Evolutionary conservation across 2,797 vertebrate genomes (phyloP), one percentile per base, ranked within the genome.

Genomic region (Semaprochilodus insignis): DNA sequence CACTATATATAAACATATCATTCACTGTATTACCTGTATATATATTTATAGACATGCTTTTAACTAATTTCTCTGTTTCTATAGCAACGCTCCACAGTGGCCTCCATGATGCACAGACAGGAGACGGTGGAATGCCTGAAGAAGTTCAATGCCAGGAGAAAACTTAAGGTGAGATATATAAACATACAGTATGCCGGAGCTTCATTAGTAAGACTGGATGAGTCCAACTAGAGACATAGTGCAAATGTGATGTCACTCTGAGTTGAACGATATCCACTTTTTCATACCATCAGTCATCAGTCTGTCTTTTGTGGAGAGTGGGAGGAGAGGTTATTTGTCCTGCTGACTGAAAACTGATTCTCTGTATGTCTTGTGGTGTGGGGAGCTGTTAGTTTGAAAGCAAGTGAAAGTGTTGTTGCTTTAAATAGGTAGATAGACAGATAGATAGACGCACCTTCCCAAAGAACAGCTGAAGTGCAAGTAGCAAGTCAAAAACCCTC

Each of bases 101-200:
- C 98, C 16, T 99, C 98, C 84, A 99, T 98, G 96, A 99, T 99
- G 97, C 98, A 99, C 96, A 96, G 97, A 78, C 97, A 99, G 93
- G 97, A 99, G 91, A 99, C 98, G 19, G 98, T 99, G 87, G 98
- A 99, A 89, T 99, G 98, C 91, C 93, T 99, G 91, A 99, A 99
- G 96, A 99, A 99, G 83, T 99, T 99, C 90, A 99, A 99, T 21
- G 97, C 97, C 36, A 95, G 97, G 81, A 96, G 97, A 89, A 99
- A 99, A 93, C 92, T 99, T 71, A 99, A 99, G 96, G 97, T 97
- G 90, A 86, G 87, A 57, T 19, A 70, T 40, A 10, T 23, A 0
- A 3, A 1, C 17, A 62, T 16, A 31, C 19, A 40, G 13, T 16
- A 6, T 5, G 7, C 62, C 16, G 34, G 2, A 34, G 16, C 54